Evolutionary conservation across 37 sponge, comb jelly and placozoan genomes (phyloP).

Genomic region (Mnemiopsis leidyi): DNA sequence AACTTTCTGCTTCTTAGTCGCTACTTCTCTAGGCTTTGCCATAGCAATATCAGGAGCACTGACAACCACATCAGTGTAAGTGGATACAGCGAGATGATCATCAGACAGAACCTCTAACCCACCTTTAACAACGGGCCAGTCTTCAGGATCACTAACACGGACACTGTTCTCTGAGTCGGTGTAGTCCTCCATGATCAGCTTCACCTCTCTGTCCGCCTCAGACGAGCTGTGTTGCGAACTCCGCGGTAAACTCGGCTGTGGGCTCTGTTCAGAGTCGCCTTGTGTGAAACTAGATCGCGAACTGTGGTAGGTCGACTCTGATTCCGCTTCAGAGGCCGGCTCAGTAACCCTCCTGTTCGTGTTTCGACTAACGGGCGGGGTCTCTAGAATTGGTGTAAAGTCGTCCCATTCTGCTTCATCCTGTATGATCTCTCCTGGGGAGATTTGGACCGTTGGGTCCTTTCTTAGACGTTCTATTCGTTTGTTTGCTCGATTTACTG

Average conservation of each 20-base stretch:
- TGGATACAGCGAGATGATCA: not conserved
- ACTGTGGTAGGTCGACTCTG: not conserved
- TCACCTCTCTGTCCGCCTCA: not conserved
- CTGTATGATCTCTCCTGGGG: not conserved
- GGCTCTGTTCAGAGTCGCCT: not conserved
- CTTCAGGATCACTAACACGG: not conserved
- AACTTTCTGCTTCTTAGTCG: too few relatives aligned
- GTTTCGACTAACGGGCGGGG: not conserved
- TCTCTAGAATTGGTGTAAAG: conserved; percentile 1
- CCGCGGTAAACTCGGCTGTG: not conserved
- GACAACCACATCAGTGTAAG: not conserved
- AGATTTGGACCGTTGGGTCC: not conserved
- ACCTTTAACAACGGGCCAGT: not conserved
- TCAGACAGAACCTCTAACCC: not conserved
- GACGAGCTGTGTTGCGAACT: not conserved
- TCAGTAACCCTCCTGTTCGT: not conserved
- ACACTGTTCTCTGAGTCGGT: not conserved
- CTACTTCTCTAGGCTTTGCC: not conserved
- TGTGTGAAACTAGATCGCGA: not conserved
- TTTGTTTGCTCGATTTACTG: not conserved
- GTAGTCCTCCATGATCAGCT: not conserved
- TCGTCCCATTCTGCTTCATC: conserved; percentile 19
- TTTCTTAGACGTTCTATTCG: not conserved
- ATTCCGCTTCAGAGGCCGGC: not conserved
- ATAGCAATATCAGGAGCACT: not conserved